Evolutionary conservation across 2,888 invertebrate genomes (phyloP).

Genomic region (Podabrus alpinus): DNA sequence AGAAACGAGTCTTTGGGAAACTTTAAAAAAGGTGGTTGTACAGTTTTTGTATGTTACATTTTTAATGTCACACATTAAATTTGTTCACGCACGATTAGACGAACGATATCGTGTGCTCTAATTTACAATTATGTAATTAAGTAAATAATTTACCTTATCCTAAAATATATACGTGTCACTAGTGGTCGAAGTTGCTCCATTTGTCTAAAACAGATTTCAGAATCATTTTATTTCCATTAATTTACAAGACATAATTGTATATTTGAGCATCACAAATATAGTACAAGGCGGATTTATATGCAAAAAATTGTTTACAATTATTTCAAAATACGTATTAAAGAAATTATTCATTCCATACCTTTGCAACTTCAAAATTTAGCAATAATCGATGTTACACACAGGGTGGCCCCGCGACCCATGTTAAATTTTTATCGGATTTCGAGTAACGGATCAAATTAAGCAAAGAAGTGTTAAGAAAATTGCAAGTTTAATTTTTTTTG

Average conservation of each 20-base stretch:
- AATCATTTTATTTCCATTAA: constrained; percentile 42
- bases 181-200: constrained; percentile 67
- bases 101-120: constrained; percentile 28
- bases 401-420: too few relatives aligned
- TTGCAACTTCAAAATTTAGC: too few relatives aligned
- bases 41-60: neutral
- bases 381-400: too few relatives aligned
- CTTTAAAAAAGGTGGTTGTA: constrained; percentile 22
- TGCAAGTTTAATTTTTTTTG: too few relatives aligned
- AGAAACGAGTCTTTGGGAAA: constrained; percentile 37
- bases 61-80: neutral
- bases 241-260: constrained; percentile 37
- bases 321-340: too few relatives aligned
- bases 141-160: constrained; percentile 53
- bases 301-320: neutral
- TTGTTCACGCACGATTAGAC: neutral
- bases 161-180: constrained; percentile 90
- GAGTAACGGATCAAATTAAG: too few relatives aligned
- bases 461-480: too few relatives aligned
- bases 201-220: constrained; percentile 64
- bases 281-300: neutral
- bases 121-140: constrained; percentile 36
- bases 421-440: too few relatives aligned
- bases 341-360: too few relatives aligned
- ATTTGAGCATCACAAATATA: constrained; percentile 41